Conservation (phyloP, 1,140 invertebrate genomes). For the Euwallacea similis region DNA sequence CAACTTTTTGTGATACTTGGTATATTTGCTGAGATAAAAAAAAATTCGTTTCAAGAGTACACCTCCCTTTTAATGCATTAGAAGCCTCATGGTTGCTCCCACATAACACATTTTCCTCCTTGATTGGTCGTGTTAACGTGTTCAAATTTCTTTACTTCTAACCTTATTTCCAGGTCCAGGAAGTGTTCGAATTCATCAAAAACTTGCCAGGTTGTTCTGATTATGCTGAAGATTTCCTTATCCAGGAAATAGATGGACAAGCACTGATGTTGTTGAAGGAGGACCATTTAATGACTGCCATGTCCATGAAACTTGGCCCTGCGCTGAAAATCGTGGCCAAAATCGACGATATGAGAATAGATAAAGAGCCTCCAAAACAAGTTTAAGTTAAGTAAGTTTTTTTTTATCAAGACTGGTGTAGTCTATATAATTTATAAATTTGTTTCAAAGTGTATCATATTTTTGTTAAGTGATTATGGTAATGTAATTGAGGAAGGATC, state of each 20-base stretch:
- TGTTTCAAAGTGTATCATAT: too few relatives aligned
- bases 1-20: too few relatives aligned
- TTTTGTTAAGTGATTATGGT: too few relatives aligned
- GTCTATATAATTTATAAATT: too few relatives aligned
- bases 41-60: too few relatives aligned
- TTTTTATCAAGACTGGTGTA: slow-evolving; percentile 30
- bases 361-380: slow-evolving; percentile 55
- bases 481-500: too few relatives aligned
- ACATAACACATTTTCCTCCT: not conserved
- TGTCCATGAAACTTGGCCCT: slow-evolving; percentile 93
- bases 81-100: too few relatives aligned
- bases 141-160: not conserved
- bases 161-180: slow-evolving; percentile 60
- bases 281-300: slow-evolving; percentile 91
- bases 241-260: slow-evolving; percentile 95
- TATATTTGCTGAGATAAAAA: too few relatives aligned
- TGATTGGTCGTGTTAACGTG: not conserved
- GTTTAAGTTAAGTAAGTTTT: slow-evolving; percentile 1
- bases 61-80: too few relatives aligned
- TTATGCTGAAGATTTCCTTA: slow-evolving; percentile 93
- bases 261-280: slow-evolving; percentile 92
- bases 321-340: slow-evolving; percentile 92
- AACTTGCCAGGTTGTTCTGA: slow-evolving; percentile 85
- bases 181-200: slow-evolving; percentile 84
- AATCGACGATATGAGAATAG: slow-evolving; percentile 75